A percentile compares a stretch with the other conserved stretches of the same genome.
Conservation (phyloP, 2,888 invertebrate genomes). For the Drosophila helvetica region DNA sequence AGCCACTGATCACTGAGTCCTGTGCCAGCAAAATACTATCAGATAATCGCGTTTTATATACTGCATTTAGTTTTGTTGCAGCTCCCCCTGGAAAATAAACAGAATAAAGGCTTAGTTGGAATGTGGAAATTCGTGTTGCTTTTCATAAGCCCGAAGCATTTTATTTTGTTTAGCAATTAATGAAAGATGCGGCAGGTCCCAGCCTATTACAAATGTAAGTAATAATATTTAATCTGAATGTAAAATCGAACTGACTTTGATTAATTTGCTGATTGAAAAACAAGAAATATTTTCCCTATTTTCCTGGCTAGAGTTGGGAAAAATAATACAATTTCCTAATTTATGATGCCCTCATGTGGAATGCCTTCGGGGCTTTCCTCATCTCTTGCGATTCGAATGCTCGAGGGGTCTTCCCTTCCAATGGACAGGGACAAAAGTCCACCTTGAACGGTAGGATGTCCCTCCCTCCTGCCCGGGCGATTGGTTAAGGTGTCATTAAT, state of each 20-base stretch:
- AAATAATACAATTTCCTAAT: no score
- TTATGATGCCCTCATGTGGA: no score
- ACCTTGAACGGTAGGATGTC: constrained; percentile 4
- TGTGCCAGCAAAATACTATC: not conserved
- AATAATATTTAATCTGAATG: no score
- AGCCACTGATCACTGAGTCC: not conserved
- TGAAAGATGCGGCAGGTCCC: no score
- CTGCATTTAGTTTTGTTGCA: not conserved
- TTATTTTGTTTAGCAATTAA: no score
- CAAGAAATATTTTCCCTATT: no score
- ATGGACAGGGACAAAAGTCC: constrained; percentile 3
- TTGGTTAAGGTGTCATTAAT: constrained; percentile 58
- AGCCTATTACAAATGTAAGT: no score
- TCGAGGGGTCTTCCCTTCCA: not conserved
- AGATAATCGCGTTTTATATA: not conserved
- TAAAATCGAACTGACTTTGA: no score
- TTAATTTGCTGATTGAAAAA: no score
- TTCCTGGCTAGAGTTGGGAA: no score
- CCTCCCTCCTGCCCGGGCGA: constrained; percentile 10
- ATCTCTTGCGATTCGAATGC: not conserved
- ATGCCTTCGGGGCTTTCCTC: not conserved
- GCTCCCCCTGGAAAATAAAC: not conserved
- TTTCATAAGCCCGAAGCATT: not conserved
- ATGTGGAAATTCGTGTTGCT: not conserved
- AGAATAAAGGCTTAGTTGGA: not conserved